These are phyloP conservation scores for Rutpela maculata DNA, from an alignment of 2,888 invertebrate genomes.

Conservation along the genomic window DNA sequence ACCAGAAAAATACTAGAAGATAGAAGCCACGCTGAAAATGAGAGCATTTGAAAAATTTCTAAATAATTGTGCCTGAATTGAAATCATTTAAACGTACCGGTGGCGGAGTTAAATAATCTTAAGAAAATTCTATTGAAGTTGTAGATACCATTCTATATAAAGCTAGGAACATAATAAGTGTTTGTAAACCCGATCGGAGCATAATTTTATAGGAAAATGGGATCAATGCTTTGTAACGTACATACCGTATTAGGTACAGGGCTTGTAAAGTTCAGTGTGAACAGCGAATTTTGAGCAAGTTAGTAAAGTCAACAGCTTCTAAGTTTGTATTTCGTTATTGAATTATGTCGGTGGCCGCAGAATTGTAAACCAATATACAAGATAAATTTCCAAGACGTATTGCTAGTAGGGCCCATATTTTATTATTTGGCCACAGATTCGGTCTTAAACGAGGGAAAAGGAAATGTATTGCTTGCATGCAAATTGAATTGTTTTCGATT, in stretches of 20 bases:
- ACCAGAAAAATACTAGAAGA: too few species aligned
- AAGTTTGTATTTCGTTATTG: conserved; percentile 43
- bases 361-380: conserved; percentile 68
- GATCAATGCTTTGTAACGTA: not conserved
- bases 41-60: too few species aligned
- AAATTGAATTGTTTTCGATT: conserved; percentile 69
- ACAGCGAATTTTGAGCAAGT: conserved; percentile 17
- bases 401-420: conserved; percentile 61
- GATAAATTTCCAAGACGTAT: conserved; percentile 66
- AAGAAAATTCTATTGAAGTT: not conserved
- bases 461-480: conserved; percentile 66
- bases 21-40: too few species aligned
- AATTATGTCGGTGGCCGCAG: conserved; percentile 61
- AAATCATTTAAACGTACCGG: too few species aligned
- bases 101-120: not conserved
- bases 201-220: not conserved
- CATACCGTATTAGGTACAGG: conserved; percentile 12
- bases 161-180: not conserved
- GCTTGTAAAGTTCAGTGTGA: conserved; percentile 16
- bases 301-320: conserved; percentile 30
- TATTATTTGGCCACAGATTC: conserved; percentile 66
- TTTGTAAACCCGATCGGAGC: not conserved
- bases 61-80: too few species aligned
- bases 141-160: not conserved
- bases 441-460: conserved; percentile 64